Conservation (phyloP, 2,113 vertebrate species). For the Mormyrus iriodes region DNA sequence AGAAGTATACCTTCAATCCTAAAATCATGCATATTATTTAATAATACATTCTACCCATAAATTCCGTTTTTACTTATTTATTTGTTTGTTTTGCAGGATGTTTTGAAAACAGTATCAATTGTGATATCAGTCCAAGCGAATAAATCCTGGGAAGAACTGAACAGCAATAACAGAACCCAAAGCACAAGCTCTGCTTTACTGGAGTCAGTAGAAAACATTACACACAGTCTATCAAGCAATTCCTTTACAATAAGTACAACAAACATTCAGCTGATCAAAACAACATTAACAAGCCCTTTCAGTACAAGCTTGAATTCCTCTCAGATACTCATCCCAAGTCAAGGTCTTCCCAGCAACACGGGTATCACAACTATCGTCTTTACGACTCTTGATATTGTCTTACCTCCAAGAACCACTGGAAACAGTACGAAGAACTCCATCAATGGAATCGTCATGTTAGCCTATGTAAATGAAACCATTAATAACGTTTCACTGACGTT, state of each 20-base stretch:
- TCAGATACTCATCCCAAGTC: too few species aligned
- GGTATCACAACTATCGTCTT: conserved; percentile 57
- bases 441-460: conserved; percentile 59
- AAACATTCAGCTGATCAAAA: conserved; percentile 39
- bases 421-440: conserved; percentile 27
- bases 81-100: conserved; percentile 45
- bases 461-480: too few species aligned
- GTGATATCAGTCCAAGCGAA: conserved; percentile 34
- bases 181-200: too few species aligned
- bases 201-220: conserved; percentile 64
- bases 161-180: conserved; percentile 29
- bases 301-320: conserved; percentile 25
- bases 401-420: conserved; percentile 41
- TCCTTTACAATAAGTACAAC: conserved; percentile 7
- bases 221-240: conserved; percentile 24
- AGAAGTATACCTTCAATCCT: background rate
- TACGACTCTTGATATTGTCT: too few species aligned
- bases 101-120: conserved; percentile 48
- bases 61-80: background rate
- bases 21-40: background rate
- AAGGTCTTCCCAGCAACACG: conserved; percentile 5
- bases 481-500: too few species aligned
- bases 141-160: conserved; percentile 43
- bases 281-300: conserved; percentile 26
- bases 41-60: background rate